Base-by-base conservation (phyloP, 1,140 invertebrate genomes). In the Asobara japonica region DNA sequence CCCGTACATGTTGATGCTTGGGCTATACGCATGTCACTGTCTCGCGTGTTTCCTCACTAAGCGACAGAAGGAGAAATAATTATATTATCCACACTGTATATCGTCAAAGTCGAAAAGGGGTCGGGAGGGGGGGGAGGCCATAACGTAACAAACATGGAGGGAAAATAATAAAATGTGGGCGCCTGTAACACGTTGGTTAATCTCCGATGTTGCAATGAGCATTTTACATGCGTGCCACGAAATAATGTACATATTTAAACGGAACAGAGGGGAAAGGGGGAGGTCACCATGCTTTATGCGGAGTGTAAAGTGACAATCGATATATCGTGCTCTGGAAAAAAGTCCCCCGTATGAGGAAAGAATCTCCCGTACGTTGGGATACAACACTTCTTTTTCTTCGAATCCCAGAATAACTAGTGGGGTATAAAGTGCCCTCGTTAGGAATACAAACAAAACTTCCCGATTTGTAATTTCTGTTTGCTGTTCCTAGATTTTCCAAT, bases 1-100 rank as follows among this genome's bases (percentile, higher is more conserved):
- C 62, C 38, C 67, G 72, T 79, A 73, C 56, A 69, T 64, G 72
- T 71, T 27, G 45, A 66, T 51, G 65, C 38, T 36, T n/a, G n/a
- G 48, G 31, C 16, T 64, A 11, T 27, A 10, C 38, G 60, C 60
- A 48, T 31, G 69, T 65, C 38, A 48, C 41, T 67, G 48, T 69
- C 66, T 48, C 66, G 41, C 45, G 66, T 60, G 29, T 65, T 65
- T 62, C 60, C 60, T 62, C n/a, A n/a, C n/a, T n/a, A n/a, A 29
- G 22, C 51, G 10, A 3, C 25, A 22, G 4, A 11, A 11, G 11
- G 22, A 22, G 25, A 56, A 56, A 56, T 25, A 56, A 56, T 56
- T 25, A 36, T 36, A 36, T 6, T 36, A 36, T 6, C 11, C 5
- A 36, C 11, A 11, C 31, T 36, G 11, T 11, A 36, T 11, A 36